Evolutionary conservation across 2,113 vertebrate genomes (phyloP).

Genomic region (Cisticola juncidis): DNA sequence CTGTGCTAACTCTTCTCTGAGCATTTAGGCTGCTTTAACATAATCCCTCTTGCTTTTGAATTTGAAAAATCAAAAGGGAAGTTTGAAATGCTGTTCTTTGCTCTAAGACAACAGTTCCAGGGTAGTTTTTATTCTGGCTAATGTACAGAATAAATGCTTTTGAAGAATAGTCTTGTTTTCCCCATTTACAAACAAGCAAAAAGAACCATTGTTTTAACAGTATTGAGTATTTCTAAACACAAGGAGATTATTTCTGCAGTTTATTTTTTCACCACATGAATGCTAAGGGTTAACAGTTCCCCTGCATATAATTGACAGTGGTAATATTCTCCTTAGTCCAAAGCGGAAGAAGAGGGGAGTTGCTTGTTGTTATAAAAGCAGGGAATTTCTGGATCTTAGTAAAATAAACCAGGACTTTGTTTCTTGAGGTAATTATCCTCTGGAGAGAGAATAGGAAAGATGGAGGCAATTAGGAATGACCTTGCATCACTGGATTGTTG

Average conservation of each 20-base stretch:
- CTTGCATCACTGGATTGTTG: constrained; percentile 66
- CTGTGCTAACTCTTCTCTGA: neutral
- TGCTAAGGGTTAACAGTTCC: constrained; percentile 35
- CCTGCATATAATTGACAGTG: constrained; percentile 30
- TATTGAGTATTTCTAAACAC: neutral
- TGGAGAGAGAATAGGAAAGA: constrained; percentile 75
- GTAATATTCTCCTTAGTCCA: constrained; percentile 64
- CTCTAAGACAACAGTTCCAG: neutral
- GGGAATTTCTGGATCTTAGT: constrained; percentile 77
- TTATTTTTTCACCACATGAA: neutral
- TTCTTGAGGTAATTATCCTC: constrained; percentile 81
- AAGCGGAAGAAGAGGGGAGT: constrained; percentile 68
- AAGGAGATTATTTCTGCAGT: constrained; percentile 9
- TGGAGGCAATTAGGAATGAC: constrained; percentile 79
- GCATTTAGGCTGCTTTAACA: neutral
- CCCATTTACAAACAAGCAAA: constrained; percentile 1
- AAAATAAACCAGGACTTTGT: constrained; percentile 81
- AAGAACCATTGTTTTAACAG: neutral
- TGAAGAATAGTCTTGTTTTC: neutral
- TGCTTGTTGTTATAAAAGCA: constrained; percentile 67
- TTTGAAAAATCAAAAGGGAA: neutral
- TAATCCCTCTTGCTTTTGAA: neutral
- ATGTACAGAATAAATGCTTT: neutral
- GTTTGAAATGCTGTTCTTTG: neutral
- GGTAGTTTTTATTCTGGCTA: neutral